These are phyloP conservation scores for Daktulosphaira vitifoliae DNA, from an alignment of 1,140 invertebrate genomes.

Conservation along the genomic window DNA sequence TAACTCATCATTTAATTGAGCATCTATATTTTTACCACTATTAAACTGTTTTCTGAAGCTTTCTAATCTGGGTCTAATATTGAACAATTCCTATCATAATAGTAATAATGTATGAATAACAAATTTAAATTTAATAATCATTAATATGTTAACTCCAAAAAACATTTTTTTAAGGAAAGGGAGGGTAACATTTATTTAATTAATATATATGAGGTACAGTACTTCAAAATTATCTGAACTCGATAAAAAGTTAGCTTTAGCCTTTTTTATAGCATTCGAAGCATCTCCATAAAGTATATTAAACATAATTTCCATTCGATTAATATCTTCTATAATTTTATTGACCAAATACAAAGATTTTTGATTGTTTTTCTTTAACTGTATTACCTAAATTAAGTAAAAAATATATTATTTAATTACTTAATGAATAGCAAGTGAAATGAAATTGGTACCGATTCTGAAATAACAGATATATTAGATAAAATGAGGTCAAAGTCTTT, in stretches of 20 bases:
- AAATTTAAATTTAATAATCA: too few relatives aligned
- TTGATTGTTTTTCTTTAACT: slow-evolving; percentile 29
- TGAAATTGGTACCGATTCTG: slow-evolving; percentile 23
- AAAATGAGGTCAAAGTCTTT: slow-evolving; percentile 18
- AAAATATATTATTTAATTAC: too few relatives aligned
- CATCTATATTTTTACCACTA: neutral
- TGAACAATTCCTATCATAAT: neutral
- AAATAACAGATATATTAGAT: slow-evolving; percentile 9
- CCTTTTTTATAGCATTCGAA: neutral
- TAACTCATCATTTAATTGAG: neutral
- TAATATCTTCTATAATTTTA: slow-evolving; percentile 35
- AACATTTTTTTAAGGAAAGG: neutral
- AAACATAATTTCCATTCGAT: slow-evolving; percentile 24
- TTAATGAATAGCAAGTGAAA: too few relatives aligned
- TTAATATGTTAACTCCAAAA: neutral
- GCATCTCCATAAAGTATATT: neutral
- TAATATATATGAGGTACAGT: too few relatives aligned
- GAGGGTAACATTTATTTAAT: too few relatives aligned
- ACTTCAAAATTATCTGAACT: slow-evolving; percentile 15
- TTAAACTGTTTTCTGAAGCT: neutral
- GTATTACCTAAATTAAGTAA: neutral
- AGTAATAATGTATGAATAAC: too few relatives aligned
- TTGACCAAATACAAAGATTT: slow-evolving; percentile 33
- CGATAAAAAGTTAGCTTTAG: slow-evolving; percentile 3
- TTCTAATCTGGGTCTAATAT: slow-evolving; percentile 14